Conservation (phyloP, 1,140 invertebrate genomes). For the Himalopsyche phryganea region DNA sequence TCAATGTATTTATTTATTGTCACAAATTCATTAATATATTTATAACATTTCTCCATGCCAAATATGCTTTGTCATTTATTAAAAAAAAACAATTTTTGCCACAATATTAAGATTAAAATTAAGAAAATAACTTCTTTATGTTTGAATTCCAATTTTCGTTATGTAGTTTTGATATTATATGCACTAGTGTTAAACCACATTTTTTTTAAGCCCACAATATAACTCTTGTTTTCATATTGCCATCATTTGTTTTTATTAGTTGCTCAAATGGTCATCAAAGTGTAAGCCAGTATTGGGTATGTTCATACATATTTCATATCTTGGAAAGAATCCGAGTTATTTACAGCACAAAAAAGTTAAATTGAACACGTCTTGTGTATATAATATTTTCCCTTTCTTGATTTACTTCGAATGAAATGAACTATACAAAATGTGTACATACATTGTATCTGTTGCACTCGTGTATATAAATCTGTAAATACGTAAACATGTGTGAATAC, state of each 20-base stretch:
- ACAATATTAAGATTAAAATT: no score
- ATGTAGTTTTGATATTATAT: no score
- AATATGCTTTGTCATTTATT: no score
- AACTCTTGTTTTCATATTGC: not conserved
- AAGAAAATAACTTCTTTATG: no score
- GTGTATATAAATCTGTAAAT: not conserved
- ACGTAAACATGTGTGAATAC: not conserved
- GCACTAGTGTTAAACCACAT: no score
- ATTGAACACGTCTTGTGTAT: no score
- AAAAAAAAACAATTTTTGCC: no score
- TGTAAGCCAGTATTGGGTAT: not conserved
- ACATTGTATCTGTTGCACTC: not conserved
- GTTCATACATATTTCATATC: not conserved
- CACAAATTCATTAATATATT: not conserved
- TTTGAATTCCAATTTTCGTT: no score
- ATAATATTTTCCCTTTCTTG: no score
- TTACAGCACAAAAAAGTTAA: no score
- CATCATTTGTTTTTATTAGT: constrained; percentile 2
- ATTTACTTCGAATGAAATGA: not conserved
- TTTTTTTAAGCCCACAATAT: no score
- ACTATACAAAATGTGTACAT: not conserved
- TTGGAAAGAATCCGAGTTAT: no score
- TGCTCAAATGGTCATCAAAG: constrained; percentile 3
- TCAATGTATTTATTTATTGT: not conserved
- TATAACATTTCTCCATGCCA: not conserved